A percentile compares a stretch with the other conserved stretches of the same genome.
Evolutionary conservation across 1,140 invertebrate genomes (phyloP).

Genomic region (Papilio polyxenes): DNA sequence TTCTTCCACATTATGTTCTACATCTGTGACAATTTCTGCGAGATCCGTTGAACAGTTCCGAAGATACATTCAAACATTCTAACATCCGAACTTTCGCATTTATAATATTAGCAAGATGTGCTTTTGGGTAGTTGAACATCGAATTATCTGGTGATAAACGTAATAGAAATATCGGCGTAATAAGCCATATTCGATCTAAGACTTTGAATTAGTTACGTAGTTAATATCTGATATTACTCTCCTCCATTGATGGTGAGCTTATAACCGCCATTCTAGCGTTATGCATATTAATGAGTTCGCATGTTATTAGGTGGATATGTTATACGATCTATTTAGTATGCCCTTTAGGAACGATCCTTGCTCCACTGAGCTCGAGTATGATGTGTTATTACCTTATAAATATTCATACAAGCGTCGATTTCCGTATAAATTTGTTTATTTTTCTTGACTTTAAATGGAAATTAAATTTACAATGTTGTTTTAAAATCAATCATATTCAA

Average conservation of each 20-base stretch:
- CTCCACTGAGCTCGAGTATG: slow-evolving; percentile 49
- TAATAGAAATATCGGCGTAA: slow-evolving; percentile 47
- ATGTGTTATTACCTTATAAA: slow-evolving; percentile 56
- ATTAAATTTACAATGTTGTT: neutral
- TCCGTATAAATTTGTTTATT: slow-evolving; percentile 30
- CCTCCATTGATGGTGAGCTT: slow-evolving; percentile 60
- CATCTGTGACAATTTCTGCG: too few species aligned
- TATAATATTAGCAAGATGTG: neutral
- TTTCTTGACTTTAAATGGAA: neutral
- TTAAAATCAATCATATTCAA: slow-evolving; percentile 2
- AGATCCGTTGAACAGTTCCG: too few species aligned
- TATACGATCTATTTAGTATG: slow-evolving; percentile 49
- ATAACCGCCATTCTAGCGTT: slow-evolving; percentile 56
- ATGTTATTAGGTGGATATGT: slow-evolving; percentile 58
- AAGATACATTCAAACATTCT: too few species aligned
- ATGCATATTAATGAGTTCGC: slow-evolving; percentile 71
- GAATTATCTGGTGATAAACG: neutral
- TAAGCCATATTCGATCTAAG: slow-evolving; percentile 63
- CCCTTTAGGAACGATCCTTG: slow-evolving; percentile 55
- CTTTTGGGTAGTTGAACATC: neutral
- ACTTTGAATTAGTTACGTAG: slow-evolving; percentile 72
- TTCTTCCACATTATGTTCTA: too few species aligned
- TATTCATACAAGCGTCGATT: slow-evolving; percentile 51
- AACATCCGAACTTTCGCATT: too few species aligned
- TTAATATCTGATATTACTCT: slow-evolving; percentile 67